These are phyloP conservation scores for Rhagoletis pomonella DNA, from an alignment of 1,140 invertebrate species.

Conservation along the genomic window DNA sequence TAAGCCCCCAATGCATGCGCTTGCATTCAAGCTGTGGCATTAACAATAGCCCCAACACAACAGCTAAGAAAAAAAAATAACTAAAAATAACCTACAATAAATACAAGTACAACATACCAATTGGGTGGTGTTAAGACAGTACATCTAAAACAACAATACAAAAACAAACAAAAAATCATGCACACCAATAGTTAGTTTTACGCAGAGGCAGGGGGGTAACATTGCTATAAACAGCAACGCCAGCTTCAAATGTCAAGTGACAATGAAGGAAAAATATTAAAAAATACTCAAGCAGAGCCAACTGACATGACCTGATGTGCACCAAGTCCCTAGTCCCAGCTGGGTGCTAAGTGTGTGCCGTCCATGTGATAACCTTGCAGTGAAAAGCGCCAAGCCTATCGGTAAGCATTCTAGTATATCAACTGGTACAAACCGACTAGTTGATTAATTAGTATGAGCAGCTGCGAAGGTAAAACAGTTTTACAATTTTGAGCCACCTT, in stretches of 20 bases:
- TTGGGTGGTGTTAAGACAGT: not conserved
- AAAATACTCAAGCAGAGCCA: conserved; percentile 48
- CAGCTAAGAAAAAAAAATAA: not conserved
- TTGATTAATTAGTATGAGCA: no score
- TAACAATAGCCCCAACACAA: not conserved
- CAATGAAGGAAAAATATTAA: conserved; percentile 45
- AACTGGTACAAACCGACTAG: no score
- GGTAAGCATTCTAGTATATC: not conserved
- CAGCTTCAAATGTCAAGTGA: conserved; percentile 44
- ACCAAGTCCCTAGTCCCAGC: not conserved
- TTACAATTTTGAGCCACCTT: no score
- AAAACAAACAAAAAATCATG: not conserved
- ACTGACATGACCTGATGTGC: conserved; percentile 39
- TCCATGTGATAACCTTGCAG: not conserved
- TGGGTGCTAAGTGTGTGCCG: not conserved
- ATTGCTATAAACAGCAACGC: not conserved
- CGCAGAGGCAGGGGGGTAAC: not conserved
- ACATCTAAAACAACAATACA: not conserved
- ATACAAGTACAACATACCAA: conserved; percentile 7
- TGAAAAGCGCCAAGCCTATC: no score
- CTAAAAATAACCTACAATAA: not conserved
- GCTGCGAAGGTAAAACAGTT: no score
- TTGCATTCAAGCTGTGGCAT: conserved; percentile 23
- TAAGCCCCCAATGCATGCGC: conserved; percentile 28
- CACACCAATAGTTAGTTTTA: not conserved